A percentile compares a stretch with the other conserved stretches of the same genome.
Evolutionary conservation across 2,888 invertebrate species (phyloP).

Genomic region (Rhogogaster chlorosoma): DNA sequence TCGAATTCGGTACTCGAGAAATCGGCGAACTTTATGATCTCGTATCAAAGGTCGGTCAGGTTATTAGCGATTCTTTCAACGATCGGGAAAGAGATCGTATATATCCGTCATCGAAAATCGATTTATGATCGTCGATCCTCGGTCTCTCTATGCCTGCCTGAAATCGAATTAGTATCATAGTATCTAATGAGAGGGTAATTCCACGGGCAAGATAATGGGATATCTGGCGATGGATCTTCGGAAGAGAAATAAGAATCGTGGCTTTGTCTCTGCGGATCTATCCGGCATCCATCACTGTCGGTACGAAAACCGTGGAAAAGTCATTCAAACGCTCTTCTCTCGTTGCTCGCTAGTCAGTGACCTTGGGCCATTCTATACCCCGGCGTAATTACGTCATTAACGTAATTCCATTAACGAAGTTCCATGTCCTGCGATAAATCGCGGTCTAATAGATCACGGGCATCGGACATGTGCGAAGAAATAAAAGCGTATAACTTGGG

Average conservation of each 20-base stretch:
- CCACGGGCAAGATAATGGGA: not conserved
- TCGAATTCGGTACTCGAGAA: not conserved
- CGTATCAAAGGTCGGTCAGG: too few species aligned
- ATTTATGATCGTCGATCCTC: not conserved
- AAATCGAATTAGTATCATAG: not conserved
- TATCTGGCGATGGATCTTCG: not conserved
- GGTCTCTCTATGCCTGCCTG: not conserved
- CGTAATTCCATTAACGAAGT: not conserved
- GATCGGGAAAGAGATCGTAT: not conserved
- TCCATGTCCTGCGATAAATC: not conserved
- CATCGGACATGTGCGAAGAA: not conserved
- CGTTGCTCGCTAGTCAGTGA: not conserved
- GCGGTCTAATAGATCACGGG: not conserved
- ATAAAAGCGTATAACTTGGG: not conserved
- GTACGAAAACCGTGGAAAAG: not conserved
- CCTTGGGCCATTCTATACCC: not conserved
- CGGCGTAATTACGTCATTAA: conserved; percentile 12
- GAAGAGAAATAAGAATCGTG: conserved; percentile 9
- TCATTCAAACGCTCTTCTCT: not conserved
- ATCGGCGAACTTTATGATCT: not conserved
- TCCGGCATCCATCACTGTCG: conserved; percentile 11
- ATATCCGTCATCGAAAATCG: not conserved
- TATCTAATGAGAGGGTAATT: conserved; percentile 20
- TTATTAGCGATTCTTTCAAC: too few species aligned
- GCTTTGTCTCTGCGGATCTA: not conserved